phyloP scores from a whole-genome alignment of 2,888 invertebrate species.

The Ariolimax columbianus region DNA sequence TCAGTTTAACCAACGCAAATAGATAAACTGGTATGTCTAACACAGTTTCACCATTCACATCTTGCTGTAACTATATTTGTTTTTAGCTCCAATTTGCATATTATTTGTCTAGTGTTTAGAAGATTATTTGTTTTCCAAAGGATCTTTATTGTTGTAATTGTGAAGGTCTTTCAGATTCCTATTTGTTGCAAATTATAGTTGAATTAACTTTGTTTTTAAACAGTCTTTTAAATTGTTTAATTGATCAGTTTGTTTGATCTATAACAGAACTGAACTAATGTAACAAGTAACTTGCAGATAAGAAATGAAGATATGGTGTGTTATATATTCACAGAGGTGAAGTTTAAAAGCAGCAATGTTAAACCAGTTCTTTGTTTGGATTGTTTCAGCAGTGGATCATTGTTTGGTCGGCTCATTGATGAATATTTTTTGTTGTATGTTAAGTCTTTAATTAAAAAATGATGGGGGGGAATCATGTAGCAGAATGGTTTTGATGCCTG shows the following conservation, averaged over 20 bases:
- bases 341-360: not conserved
- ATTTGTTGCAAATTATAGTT: not conserved
- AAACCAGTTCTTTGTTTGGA: too few relatives aligned
- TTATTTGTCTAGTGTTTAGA: not conserved
- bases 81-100: not conserved
- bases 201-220: not conserved
- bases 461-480: too few relatives aligned
- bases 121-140: not conserved
- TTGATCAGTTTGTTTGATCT: not conserved
- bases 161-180: not conserved
- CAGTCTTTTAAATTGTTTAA: not conserved
- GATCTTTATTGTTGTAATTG: not conserved
- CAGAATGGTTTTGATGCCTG: too few relatives aligned
- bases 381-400: too few relatives aligned
- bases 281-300: not conserved
- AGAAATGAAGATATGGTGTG: not conserved
- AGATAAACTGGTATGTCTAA: not conserved
- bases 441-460: too few relatives aligned
- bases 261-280: not conserved
- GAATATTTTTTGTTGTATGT: too few relatives aligned
- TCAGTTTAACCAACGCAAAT: slow-evolving; percentile 42
- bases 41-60: not conserved
- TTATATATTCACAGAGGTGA: not conserved
- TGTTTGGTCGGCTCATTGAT: too few relatives aligned
- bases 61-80: not conserved